Conservation (phyloP, 53 echinoderm and acorn worm species). For the Arbacia lixula region DNA sequence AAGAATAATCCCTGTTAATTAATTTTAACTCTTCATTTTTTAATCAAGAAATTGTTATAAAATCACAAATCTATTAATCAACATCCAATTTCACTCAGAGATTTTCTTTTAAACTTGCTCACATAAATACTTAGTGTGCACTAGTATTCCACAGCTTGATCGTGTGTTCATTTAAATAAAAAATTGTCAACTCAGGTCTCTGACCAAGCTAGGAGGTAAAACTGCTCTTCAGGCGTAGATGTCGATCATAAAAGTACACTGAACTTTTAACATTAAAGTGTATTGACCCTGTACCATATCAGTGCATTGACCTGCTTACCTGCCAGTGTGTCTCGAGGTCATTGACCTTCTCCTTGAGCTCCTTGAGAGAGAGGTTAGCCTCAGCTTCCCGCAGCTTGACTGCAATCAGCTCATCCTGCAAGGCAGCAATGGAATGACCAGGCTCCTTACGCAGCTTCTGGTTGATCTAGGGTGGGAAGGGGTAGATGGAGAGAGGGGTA, state of each 20-base stretch:
- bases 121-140: no score
- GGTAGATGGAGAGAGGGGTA: constrained; percentile 2
- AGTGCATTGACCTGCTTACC: constrained; percentile 86
- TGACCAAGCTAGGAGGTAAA: no score
- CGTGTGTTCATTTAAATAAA: no score
- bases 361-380: constrained; percentile 91
- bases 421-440: constrained; percentile 69
- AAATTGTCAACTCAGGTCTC: no score
- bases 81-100: no score
- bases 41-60: no score
- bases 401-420: constrained; percentile 97
- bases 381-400: constrained; percentile 98
- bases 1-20: background rate
- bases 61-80: no score
- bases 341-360: constrained; percentile 86
- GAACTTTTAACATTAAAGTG: background rate
- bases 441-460: constrained; percentile 81
- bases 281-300: background rate
- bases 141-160: no score
- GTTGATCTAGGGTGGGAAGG: constrained; percentile 58
- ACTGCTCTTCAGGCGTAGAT: no score
- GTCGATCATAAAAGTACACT: no score
- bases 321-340: constrained; percentile 97
- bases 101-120: no score
- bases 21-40: background rate